phyloP scores from a whole-genome alignment of 1,140 invertebrate species.

The Cepaea nemoralis region DNA sequence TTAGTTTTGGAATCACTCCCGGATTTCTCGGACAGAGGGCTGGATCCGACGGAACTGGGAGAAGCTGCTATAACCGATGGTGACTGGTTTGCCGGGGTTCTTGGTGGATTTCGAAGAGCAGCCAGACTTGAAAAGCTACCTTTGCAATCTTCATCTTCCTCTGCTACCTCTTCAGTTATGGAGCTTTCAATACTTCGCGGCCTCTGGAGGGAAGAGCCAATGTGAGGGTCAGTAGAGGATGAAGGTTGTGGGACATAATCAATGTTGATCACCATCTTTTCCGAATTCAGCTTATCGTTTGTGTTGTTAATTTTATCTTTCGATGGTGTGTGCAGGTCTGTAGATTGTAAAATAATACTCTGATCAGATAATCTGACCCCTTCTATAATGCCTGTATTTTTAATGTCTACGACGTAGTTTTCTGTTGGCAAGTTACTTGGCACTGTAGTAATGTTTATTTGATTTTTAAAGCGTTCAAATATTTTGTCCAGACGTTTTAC shows the following conservation, averaged over 20 bases:
- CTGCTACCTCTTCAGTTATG: background rate
- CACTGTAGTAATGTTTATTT: background rate
- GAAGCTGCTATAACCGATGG: background rate
- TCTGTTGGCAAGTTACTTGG: background rate
- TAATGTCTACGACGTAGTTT: background rate
- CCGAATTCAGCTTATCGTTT: background rate
- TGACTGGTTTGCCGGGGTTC: background rate
- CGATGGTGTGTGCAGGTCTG: background rate
- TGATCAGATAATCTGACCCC: constrained; percentile 24
- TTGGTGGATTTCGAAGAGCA: background rate
- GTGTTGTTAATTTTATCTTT: background rate
- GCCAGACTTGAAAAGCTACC: background rate
- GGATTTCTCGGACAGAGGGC: constrained; percentile 5
- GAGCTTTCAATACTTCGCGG: background rate
- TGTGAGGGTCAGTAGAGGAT: background rate
- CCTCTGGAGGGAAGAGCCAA: background rate
- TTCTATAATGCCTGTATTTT: constrained; percentile 10
- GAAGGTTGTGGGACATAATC: constrained; percentile 5
- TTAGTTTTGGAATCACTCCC: constrained; percentile 14
- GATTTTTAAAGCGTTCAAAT: background rate
- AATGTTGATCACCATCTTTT: background rate
- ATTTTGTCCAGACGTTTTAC: background rate
- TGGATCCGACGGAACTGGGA: constrained; percentile 1
- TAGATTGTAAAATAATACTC: background rate
- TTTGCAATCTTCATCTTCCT: background rate